phyloP scores from a whole-genome alignment of 2,888 invertebrate genomes.

The Nycteola revayana region DNA sequence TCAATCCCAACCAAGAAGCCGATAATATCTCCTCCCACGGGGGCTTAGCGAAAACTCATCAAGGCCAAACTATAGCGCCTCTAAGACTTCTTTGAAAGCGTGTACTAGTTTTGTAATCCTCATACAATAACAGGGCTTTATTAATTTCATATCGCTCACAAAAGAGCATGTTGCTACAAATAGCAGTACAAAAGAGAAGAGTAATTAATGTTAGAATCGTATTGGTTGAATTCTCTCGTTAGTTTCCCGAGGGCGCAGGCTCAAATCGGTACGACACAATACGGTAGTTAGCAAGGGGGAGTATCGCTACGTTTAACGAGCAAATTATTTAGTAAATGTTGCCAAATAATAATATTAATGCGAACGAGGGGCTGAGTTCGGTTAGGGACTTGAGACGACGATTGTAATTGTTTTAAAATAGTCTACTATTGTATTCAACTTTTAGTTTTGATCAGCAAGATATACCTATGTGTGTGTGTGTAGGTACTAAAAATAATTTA shows the following conservation, averaged over 20 bases:
- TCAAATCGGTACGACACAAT: slow-evolving; percentile 62
- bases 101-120: slow-evolving; percentile 61
- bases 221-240: slow-evolving; percentile 69
- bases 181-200: slow-evolving; percentile 63
- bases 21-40: slow-evolving; percentile 9
- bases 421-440: too few species aligned
- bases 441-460: too few species aligned
- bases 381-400: too few species aligned
- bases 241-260: slow-evolving; percentile 59
- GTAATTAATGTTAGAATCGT: slow-evolving; percentile 73
- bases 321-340: slow-evolving; percentile 82
- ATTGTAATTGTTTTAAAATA: too few species aligned
- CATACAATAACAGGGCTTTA: slow-evolving; percentile 52
- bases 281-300: slow-evolving; percentile 72
- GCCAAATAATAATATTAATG: slow-evolving; percentile 80
- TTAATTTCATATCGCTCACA: slow-evolving; percentile 67
- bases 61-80: slow-evolving; percentile 40
- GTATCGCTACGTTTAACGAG: slow-evolving; percentile 78
- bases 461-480: too few species aligned
- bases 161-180: slow-evolving; percentile 76
- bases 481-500: too few species aligned
- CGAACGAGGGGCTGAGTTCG: slow-evolving; percentile 45
- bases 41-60: slow-evolving; percentile 56
- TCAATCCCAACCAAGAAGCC: background rate
- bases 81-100: slow-evolving; percentile 52